Base-by-base conservation (phyloP, 2,113 vertebrate genomes). In the Hydrolagus affinis region DNA sequence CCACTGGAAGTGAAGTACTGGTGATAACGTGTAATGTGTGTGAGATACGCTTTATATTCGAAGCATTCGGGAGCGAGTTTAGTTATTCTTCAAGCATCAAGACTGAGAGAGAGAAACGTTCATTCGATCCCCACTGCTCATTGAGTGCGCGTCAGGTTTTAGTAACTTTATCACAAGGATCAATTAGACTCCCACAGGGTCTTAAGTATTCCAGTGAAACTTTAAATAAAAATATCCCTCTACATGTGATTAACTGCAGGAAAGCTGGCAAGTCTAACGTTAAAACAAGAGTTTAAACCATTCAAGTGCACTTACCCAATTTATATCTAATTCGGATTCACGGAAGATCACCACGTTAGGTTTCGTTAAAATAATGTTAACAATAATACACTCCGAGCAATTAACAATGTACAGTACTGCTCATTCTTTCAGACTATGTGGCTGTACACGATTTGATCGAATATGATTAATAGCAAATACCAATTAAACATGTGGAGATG, bases 1-100 rank as follows among this genome's bases (percentile, higher is more conserved):
- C 9, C 15, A 83, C 25, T 83, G 25, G 62, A 83, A 83, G 6
- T 80, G 62, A 83, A 83, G 6, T 80, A 14, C 14, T 83, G 28
- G 12, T 32, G 23, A 83, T 66, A 75, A 75, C 32, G 19, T 75
- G 32, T 44, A 75, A 75, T 11, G 21, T 21, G 66, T 32, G 66
- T 83, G 23, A 66, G 19, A 11, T 68, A 30, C 66, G 30, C 14
- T 83, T 30, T 32, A 83, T 1, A 21, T 68, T 66, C 60, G 17
- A 66, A 21, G 23, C 15, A 83, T 11, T 8, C 8, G 66, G 78
- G 62, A 68, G 32, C 78, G 66, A 17, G 15, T 19, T 9, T 62
- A 32, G 23, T 25, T 30, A 64, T 66, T 66, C 23, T 66, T 21
- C 30, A 23, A 83, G 78, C 8, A 83, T 28, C 6, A 66, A 59